Percentiles rank a stretch among this genome's conserved stretches.
These are phyloP conservation scores for Sesamia inferens DNA, from an alignment of 2,888 invertebrate species.

Conservation along the genomic window DNA sequence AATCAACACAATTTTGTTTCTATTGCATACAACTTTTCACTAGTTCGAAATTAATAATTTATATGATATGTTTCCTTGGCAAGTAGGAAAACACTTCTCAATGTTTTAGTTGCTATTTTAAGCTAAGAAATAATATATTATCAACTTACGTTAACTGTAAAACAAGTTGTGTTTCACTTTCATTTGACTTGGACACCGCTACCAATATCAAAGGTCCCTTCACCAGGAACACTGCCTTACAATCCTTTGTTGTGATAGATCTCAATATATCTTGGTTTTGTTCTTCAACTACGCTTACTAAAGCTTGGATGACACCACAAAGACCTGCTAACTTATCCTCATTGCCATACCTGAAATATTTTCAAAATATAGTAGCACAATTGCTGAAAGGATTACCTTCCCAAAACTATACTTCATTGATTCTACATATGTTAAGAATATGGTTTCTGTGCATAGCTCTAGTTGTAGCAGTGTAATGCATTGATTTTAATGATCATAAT, in stretches of 20 bases:
- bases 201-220: constrained; percentile 98
- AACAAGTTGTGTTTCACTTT: constrained; percentile 95
- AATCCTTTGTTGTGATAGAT: constrained; percentile 95
- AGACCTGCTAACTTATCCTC: constrained; percentile 98
- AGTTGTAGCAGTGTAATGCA: neutral
- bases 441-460: no score
- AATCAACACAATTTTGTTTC: no score
- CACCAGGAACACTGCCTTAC: constrained; percentile 97
- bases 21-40: no score
- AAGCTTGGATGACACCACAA: constrained; percentile 98
- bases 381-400: neutral
- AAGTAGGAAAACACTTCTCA: neutral
- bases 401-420: no score
- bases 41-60: no score
- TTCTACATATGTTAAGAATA: no score
- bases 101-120: neutral
- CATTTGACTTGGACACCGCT: constrained; percentile 95
- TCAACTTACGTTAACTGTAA: constrained; percentile 95
- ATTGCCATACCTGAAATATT: constrained; percentile 93
- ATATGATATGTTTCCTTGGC: neutral
- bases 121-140: neutral
- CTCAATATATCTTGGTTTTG: constrained; percentile 95
- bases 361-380: neutral
- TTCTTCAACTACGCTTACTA: constrained; percentile 97
- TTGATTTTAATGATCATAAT: neutral